Evolutionary conservation across 2,888 invertebrate genomes (phyloP), one percentile per base, ranked within the genome.

Genomic region (Phyto melanocephala): DNA sequence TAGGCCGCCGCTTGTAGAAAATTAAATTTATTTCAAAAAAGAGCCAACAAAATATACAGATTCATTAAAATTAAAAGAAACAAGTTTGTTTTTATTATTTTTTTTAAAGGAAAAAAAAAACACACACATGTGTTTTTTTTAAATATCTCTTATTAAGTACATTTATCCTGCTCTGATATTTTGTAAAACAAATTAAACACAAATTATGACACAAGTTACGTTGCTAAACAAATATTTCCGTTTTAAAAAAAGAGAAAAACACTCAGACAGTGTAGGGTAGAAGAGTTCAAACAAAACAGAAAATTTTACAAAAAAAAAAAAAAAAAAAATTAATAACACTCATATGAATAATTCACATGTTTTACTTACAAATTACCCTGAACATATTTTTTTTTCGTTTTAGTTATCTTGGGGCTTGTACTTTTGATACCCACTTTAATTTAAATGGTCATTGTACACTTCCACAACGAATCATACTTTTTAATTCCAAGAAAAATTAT

Each of bases 141-240:
- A 15, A 17, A 24, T 60, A 2, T 20, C n/a, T n/a, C 28, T 15
- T 63, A 35, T 60, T 50, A 22, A 77, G 52, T 62, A 33, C 22
- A 52, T 52, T 60, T 35, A 45, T 63, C 54, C 74, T 56, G 17
- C 20, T 37, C 33, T n/a, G 37, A 8, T 8, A 17, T 40, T 40
- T 37, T 7, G 47, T 11, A 65, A 35, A 50, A 58, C 1, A 67
- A 45, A 75, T 4, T 58, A 65, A 40, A 75, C 33, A 42, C 65
- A 67, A 72, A 58, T 58, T 79, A 58, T 71, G 65, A 72, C 60
- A 81, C 58, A 63, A 75, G 65, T 82, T 75, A 82, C 82, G 82
- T 79, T 67, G 82, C 42, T 79, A 22, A 82, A 79, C 70, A 82
- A 82, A 82, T 82, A 82, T 82, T 82, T 82, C 82, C 82, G 82